These are phyloP conservation scores for Drosophila subobscura DNA, from an alignment of 1,140 invertebrate genomes.

Conservation along the genomic window DNA sequence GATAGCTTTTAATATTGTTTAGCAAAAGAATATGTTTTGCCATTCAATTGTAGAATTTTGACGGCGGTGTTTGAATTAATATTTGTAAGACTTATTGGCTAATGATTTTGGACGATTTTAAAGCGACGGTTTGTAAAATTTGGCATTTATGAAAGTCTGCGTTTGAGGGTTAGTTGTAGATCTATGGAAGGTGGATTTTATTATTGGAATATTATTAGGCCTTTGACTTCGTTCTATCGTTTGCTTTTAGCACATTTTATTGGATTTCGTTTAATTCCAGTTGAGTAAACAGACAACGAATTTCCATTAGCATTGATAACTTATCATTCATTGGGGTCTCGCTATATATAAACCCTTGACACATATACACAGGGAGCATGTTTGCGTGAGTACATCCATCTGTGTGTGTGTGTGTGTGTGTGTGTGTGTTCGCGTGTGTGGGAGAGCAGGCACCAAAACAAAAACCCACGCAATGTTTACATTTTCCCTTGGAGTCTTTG, in stretches of 20 bases:
- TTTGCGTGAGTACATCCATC: neutral
- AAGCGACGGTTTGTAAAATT: constrained; percentile 58
- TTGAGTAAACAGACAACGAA: constrained; percentile 44
- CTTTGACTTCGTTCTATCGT: constrained; percentile 6
- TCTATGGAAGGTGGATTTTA: neutral
- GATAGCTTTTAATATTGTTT: constrained; percentile 51
- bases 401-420: constrained; percentile 1
- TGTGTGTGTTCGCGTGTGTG: neutral
- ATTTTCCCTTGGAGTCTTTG: constrained; percentile 64
- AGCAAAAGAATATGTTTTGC: constrained; percentile 14
- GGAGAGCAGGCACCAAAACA: constrained; percentile 60
- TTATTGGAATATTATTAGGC: neutral
- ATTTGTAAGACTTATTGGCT: constrained; percentile 8
- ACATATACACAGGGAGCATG: neutral
- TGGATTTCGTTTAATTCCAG: constrained; percentile 67
- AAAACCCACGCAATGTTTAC: constrained; percentile 78
- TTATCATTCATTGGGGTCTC: constrained; percentile 56
- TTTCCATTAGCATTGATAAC: constrained; percentile 62
- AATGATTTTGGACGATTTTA: constrained; percentile 46
- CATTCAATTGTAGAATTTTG: constrained; percentile 23
- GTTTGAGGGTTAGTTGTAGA: constrained; percentile 20
- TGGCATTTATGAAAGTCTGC: constrained; percentile 48
- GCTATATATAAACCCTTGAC: constrained; percentile 37
- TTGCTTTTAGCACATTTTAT: constrained; percentile 42
- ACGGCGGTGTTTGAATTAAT: constrained; percentile 35